Base-by-base conservation (phyloP, 2,888 invertebrate species). In the Mechanitis mazaeus region DNA sequence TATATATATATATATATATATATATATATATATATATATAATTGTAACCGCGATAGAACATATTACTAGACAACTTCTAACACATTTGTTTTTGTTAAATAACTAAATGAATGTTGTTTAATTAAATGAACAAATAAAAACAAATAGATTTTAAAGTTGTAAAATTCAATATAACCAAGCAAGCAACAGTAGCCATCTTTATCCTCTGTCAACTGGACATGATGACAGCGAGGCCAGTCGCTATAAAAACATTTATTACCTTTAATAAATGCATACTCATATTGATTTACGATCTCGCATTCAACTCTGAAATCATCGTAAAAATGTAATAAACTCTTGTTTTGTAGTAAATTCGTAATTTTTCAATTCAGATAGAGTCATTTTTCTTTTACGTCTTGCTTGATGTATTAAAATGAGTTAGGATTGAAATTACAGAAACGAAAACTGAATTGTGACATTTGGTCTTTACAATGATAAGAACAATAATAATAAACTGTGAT, bases 211-310 rank as follows among this genome's bases (percentile, higher is more conserved):
- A 55, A 35, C 46, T 35, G 2, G 31, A 33, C 9, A n/a, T 20
- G 45, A 9, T 31, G 69, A 66, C 68, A 72, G 72, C 68, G 64
- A 64, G 64, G 56, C 59, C 59, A 66, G 71, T 66, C 67, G 72
- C 66, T 69, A 77, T 75, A 78, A 78, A 79, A 79, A 69, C 71
- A 71, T 62, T 67, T 64, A 63, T 67, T 64, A 60, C 59, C 59
- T 61, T 65, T 60, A 65, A 68, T 60, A 65, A 64, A 58, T 57
- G 61, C 61, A 65, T 45, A 57, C 58, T 28, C 55, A 54, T 61
- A 68, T 68, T 65, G 67, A 68, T 65, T 59, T 61, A 64, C 69
- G 59, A 45, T 47, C 58, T 45, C 55, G 28, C 55, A 20, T 20
- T 9, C 50, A 47, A 54, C 58, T 53, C 53, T 53, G 56, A 45